These are phyloP conservation scores for Drosophila niveifrons DNA, from an alignment of 2,888 invertebrate genomes.

Conservation along the genomic window DNA sequence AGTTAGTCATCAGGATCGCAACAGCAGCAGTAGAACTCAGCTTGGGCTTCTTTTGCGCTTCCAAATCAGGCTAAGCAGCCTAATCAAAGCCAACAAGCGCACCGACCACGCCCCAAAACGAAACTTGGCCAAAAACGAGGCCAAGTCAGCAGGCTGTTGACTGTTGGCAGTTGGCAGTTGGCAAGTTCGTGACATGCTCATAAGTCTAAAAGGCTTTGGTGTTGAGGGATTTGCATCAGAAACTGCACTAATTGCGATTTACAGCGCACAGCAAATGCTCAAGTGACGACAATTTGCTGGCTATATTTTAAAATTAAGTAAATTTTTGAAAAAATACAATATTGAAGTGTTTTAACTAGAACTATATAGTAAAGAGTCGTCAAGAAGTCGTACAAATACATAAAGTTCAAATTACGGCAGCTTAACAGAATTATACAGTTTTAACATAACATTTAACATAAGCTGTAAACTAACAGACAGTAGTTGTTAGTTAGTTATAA, in stretches of 20 bases:
- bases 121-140: conserved; percentile 3
- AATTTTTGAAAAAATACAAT: no score
- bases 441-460: no score
- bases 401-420: no score
- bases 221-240: background rate
- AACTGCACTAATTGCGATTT: conserved; percentile 4
- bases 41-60: conserved; percentile 19
- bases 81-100: conserved; percentile 32
- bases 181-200: conserved; percentile 13
- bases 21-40: conserved; percentile 4
- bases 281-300: background rate
- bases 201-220: background rate
- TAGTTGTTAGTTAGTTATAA: no score
- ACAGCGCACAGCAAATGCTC: background rate
- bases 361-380: no score
- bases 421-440: no score
- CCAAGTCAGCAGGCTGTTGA: conserved; percentile 1
- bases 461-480: no score
- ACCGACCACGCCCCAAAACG: conserved; percentile 12
- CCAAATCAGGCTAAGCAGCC: conserved; percentile 42
- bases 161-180: background rate
- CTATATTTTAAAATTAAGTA: no score
- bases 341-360: no score
- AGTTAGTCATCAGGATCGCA: conserved; percentile 51
- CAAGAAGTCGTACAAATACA: no score